phyloP scores from a whole-genome alignment of 2,888 invertebrate genomes.

The Lasius fuliginosus region DNA sequence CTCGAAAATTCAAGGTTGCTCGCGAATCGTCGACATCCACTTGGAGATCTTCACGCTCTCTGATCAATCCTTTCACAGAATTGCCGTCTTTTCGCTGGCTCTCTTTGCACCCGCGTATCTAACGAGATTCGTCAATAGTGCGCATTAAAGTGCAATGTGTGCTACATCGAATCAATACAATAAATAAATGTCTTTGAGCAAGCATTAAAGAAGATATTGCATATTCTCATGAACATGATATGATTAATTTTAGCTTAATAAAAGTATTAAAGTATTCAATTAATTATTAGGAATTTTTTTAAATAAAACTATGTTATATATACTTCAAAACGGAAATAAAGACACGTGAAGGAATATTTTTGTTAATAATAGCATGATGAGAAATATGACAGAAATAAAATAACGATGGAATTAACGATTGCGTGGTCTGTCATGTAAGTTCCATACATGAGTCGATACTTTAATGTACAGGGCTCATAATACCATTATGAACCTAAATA shows the following conservation, averaged over 20 bases:
- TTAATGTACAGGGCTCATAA: background rate
- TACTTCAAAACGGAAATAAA: background rate
- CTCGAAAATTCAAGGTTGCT: background rate
- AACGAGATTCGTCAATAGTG: background rate
- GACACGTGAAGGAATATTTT: background rate
- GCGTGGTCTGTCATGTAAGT: background rate
- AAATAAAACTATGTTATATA: background rate
- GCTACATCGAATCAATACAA: background rate
- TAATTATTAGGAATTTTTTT: background rate
- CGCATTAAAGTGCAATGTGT: background rate
- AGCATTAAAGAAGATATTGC: background rate
- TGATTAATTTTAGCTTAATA: background rate
- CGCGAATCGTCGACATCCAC: constrained; percentile 17
- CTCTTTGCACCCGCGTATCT: constrained; percentile 27
- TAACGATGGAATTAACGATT: background rate
- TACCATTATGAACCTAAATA: background rate
- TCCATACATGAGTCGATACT: background rate
- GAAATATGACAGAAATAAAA: background rate
- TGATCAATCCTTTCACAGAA: background rate
- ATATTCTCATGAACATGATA: background rate
- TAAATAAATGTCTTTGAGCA: background rate
- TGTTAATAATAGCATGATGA: background rate
- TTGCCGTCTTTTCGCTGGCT: constrained; percentile 9
- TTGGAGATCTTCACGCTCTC: constrained; percentile 33
- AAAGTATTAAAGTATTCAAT: background rate